Base-by-base conservation (phyloP, 2,888 invertebrate genomes). In the Eumacrocentrus americanus region DNA sequence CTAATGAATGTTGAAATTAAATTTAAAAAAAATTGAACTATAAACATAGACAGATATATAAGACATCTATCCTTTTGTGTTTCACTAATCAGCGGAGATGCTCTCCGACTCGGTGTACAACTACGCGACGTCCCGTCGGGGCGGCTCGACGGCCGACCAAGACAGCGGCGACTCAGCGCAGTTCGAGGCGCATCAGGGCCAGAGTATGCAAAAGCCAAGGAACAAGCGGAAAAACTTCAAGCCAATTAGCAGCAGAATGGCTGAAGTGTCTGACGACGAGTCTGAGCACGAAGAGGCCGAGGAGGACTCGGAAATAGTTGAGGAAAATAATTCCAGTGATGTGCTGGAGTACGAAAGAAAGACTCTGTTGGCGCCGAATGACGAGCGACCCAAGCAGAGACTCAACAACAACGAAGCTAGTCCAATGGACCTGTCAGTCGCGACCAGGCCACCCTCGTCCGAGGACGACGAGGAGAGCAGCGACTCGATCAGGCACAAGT, bases 201-300 rank as follows among this genome's bases (percentile, higher is more conserved):
- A 74, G 23, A 70, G 70, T 58, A 72, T 74, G 62, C 75, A 77
- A 67, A 80, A 80, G 60, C 80, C 81, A 58, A 80, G 82, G 7
- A 84, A 84, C 75, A 84, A 84, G 69, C 76, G 85, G 53, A 85
- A 85, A 67, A 85, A 85, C 71, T 83, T 80, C 64, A 79, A 81
- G 63, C 80, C 80, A 40, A 80, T 81, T 68, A 81, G 72, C 68
- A 80, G 80, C 81, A 72, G 83, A 76, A 80, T 81, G 80, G 80
- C 79, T 35, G 80, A 80, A 67, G 76, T 80, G 14, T 79, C 79
- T 60, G 80, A 80, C 67, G 80, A 80, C 67, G 80, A 80, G 56
- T 79, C 79, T 7, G 72, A 69, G 35, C 66, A 67, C 38, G 66
- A 65, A 38, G 69, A 67, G 46, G 59, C 63, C 63, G 72, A 67